A percentile compares a stretch with the other conserved stretches of the same genome.
phyloP scores from a whole-genome alignment of 2,888 invertebrate genomes.

The Lasioglossum lativentre region DNA sequence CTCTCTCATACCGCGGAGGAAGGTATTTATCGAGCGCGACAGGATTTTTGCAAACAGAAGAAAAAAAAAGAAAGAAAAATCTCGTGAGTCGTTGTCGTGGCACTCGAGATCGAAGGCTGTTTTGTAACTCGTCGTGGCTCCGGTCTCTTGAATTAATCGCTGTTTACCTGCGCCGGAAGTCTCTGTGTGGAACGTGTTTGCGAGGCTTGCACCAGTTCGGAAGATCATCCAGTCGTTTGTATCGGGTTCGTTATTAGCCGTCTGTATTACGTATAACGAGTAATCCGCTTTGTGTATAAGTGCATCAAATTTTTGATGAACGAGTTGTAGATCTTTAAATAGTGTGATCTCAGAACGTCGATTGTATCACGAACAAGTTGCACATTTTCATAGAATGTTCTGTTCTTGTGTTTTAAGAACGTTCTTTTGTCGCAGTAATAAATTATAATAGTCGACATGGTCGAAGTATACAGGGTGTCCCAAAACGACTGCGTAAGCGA shows the following conservation, averaged over 20 bases:
- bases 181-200: neutral
- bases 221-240: neutral
- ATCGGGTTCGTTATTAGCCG: neutral
- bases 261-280: too few species aligned
- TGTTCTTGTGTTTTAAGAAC: too few species aligned
- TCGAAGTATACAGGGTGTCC: too few species aligned
- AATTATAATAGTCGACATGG: too few species aligned
- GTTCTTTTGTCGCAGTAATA: too few species aligned
- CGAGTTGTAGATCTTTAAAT: too few species aligned
- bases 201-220: neutral
- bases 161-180: neutral
- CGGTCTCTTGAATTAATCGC: neutral
- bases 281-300: too few species aligned
- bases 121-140: neutral
- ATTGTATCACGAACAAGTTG: too few species aligned
- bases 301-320: too few species aligned
- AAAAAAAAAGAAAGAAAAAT: neutral
- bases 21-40: constrained; percentile 21
- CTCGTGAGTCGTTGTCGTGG: neutral
- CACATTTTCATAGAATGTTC: too few species aligned
- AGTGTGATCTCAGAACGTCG: too few species aligned
- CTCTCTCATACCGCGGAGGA: constrained; percentile 35
- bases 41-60: neutral
- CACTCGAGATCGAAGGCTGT: neutral
- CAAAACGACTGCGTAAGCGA: too few species aligned